Evolutionary conservation across 2,888 invertebrate species (phyloP), one percentile per base, ranked within the genome.

Genomic region (Drosophila macrospina): DNA sequence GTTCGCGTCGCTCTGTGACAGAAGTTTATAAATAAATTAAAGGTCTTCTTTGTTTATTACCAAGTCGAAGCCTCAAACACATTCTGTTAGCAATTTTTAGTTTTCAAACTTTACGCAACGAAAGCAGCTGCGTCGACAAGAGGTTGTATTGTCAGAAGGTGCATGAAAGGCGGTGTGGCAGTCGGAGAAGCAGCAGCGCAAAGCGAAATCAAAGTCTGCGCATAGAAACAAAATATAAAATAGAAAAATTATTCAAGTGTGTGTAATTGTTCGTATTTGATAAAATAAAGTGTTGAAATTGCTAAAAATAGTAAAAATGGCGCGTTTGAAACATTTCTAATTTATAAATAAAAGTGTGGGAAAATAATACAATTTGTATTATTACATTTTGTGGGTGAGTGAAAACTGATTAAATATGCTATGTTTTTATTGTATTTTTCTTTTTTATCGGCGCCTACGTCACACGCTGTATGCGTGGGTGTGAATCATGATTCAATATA

Each of bases 271-370:
- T 68, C 39, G 44, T 56, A 75, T 32, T 75, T 75, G 32, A 52
- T 76, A 51, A 65, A 52, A 63, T 32, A 51, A 61, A 69, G 67
- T 68, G 56, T 64, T 59, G 50, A 66, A 61, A 60, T 62, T 37
- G 55, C 66, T 67, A 78, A 69, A 71, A 81, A 78, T 86, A 84
- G 69, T 62, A 47, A 75, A 84, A 82, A 90, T 91, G 91, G 89
- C 89, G 71, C 91, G 90, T 56, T 88, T 90, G 80, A 90, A 91
- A 91, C 90, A 88, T 77, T 90, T 89, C 47, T 87, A 78, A 84
- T 64, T 64, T 47, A 48, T 41, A 62, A 32, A 36, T 26, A 37
- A 60, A 47, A 59, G 41, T 41, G 34, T 37, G 16, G 24, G 6
- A 63, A 45, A n/a, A n/a, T n/a, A n/a, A n/a, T n/a, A 52, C 30